Evolutionary conservation across 2,113 vertebrate species (phyloP).

Genomic region (Psammodynastes pulverulentus): DNA sequence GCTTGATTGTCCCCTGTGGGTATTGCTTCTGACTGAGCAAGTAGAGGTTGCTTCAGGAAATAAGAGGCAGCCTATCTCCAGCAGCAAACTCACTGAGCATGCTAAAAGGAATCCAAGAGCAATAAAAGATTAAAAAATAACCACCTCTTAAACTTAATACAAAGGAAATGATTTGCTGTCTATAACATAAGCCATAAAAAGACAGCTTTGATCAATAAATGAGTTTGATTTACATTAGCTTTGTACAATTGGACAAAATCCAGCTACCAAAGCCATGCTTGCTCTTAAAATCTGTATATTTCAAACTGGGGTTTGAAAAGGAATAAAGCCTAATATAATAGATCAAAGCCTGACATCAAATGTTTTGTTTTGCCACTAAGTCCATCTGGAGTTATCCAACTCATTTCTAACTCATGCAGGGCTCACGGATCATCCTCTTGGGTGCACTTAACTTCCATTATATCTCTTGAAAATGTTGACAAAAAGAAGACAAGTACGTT

Average conservation of each 20-base stretch:
- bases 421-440: background rate
- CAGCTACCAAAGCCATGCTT: background rate
- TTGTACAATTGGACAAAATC: background rate
- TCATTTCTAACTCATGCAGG: background rate
- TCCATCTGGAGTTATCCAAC: background rate
- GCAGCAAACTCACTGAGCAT: background rate
- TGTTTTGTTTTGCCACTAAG: background rate
- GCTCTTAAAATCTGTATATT: background rate
- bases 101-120: background rate
- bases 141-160: background rate
- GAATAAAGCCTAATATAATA: background rate
- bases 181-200: background rate
- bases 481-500: background rate
- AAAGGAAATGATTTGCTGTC: background rate
- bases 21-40: background rate
- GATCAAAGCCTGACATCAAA: background rate
- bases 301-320: background rate
- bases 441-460: background rate
- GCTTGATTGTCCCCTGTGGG: background rate
- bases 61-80: background rate
- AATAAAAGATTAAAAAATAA: background rate
- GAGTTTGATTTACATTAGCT: background rate
- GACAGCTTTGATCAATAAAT: background rate
- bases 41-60: background rate
- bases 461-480: background rate